These are phyloP conservation scores for Elegia similella DNA, from an alignment of 2,888 invertebrate species.

Conservation along the genomic window DNA sequence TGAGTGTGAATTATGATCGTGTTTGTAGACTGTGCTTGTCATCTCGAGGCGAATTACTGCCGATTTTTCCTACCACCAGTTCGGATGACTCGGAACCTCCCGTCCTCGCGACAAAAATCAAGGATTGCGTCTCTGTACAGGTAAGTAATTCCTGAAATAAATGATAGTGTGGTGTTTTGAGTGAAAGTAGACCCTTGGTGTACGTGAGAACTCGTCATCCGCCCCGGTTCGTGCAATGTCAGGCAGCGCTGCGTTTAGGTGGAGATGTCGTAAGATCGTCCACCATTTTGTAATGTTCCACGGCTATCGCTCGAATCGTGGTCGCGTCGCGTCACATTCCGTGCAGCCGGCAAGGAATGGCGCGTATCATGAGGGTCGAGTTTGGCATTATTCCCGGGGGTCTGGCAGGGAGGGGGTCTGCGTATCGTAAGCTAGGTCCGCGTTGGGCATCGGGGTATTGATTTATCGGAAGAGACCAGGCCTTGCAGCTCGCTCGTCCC, in stretches of 20 bases:
- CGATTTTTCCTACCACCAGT: conserved; percentile 82
- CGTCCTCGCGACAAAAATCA: conserved; percentile 84
- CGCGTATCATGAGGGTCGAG: conserved; percentile 71
- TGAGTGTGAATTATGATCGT: conserved; percentile 79
- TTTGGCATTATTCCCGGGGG: conserved; percentile 74
- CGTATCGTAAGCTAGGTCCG: conserved; percentile 59
- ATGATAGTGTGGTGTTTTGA: conserved; percentile 60
- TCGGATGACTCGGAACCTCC: conserved; percentile 76
- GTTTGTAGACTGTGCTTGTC: conserved; percentile 85
- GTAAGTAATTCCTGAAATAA: conserved; percentile 76
- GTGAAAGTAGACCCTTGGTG: conserved; percentile 79
- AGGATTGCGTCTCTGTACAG: conserved; percentile 84
- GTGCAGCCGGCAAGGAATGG: conserved; percentile 74
- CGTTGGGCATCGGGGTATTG: conserved; percentile 73
- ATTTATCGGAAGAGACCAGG: conserved; percentile 79
- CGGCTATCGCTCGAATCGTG: conserved; percentile 76
- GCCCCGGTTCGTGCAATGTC: conserved; percentile 76
- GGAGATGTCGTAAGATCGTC: conserved; percentile 83
- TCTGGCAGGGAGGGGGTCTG: conserved; percentile 70
- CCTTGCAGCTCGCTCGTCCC: conserved; percentile 65
- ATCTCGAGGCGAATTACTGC: conserved; percentile 81
- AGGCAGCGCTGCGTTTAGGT: conserved; percentile 75
- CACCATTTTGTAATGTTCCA: conserved; percentile 81
- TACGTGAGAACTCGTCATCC: conserved; percentile 79
- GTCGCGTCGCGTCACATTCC: conserved; percentile 77